These are phyloP conservation scores for Octonoba sinensis DNA, from an alignment of 2,888 invertebrate species.

Conservation along the genomic window DNA sequence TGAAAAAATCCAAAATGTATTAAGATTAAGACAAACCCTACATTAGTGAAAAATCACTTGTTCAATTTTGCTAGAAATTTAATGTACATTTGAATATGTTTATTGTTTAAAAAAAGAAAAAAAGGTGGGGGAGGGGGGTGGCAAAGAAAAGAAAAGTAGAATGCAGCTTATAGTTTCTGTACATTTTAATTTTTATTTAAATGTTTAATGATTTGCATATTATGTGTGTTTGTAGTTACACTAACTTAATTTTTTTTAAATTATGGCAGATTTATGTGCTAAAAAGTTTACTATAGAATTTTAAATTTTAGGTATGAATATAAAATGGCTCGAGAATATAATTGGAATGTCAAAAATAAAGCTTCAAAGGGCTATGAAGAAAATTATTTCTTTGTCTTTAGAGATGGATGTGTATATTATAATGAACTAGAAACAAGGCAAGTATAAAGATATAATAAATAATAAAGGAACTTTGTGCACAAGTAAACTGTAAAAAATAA, in stretches of 20 bases:
- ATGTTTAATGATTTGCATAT: not conserved
- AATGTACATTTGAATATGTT: no score
- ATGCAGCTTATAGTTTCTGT: no score
- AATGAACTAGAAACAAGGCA: constrained; percentile 68
- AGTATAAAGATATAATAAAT: not conserved
- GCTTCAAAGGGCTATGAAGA: constrained; percentile 95
- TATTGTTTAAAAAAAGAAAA: no score
- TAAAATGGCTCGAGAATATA: constrained; percentile 97
- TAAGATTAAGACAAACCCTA: no score
- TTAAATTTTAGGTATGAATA: constrained; percentile 82
- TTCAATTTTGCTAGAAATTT: no score
- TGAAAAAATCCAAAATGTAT: no score
- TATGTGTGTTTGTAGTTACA: no score
- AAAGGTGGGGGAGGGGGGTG: no score
- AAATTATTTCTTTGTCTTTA: constrained; percentile 94
- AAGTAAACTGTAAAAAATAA: no score
- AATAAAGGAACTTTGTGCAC: no score
- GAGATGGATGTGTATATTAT: constrained; percentile 89
- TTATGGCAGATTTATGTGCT: not conserved
- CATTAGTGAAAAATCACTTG: no score
- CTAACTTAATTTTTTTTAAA: constrained; percentile 1
- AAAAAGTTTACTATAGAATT: not conserved
- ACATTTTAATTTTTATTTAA: not conserved
- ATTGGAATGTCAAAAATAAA: constrained; percentile 99
- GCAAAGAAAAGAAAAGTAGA: no score